These are phyloP conservation scores for Aramus guarauna DNA, from an alignment of 2,113 vertebrate genomes.

Conservation along the genomic window DNA sequence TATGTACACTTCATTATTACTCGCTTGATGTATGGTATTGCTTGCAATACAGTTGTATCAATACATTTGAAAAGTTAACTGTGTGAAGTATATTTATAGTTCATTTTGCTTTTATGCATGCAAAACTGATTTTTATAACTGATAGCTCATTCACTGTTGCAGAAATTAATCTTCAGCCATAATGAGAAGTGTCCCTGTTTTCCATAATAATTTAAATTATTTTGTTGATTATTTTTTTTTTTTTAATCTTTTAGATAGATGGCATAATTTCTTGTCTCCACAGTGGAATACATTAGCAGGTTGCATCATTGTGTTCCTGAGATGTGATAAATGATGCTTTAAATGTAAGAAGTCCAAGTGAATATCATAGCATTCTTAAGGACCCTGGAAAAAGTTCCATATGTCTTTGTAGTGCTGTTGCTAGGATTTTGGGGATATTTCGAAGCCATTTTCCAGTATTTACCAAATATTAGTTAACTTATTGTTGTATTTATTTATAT, in stretches of 20 bases:
- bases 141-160: background rate
- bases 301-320: background rate
- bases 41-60: background rate
- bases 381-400: background rate
- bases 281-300: background rate
- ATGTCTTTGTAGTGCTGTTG: background rate
- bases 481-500: background rate
- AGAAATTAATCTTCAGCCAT: background rate
- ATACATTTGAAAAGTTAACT: background rate
- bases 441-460: background rate
- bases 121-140: background rate
- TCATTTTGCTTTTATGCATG: background rate
- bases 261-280: background rate
- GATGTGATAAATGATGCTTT: background rate
- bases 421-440: background rate
- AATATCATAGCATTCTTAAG: background rate
- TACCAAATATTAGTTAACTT: background rate
- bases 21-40: background rate
- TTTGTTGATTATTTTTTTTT: background rate
- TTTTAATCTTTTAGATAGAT: background rate
- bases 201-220: background rate
- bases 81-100: background rate
- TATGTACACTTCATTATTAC: background rate
- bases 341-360: background rate
- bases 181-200: background rate